Evolutionary conservation across 1,140 invertebrate genomes (phyloP).

Genomic region (Drosophila aff.): DNA sequence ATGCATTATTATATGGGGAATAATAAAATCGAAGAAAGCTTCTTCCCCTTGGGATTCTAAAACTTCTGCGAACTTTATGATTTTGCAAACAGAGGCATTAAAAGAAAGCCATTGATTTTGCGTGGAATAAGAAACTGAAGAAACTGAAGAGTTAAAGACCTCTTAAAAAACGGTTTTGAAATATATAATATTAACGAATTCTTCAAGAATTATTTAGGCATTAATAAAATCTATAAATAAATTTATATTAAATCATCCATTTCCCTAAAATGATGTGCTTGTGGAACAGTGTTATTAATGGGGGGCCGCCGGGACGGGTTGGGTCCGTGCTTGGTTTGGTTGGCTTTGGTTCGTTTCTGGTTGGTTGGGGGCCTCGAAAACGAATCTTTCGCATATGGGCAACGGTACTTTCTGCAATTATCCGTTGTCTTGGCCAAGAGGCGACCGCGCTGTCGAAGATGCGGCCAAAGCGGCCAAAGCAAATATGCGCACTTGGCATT

Average conservation of each 20-base stretch:
- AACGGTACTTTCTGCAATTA: slow-evolving; percentile 83
- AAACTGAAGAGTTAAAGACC: no score
- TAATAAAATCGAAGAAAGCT: slow-evolving; percentile 5
- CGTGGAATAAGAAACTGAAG: no score
- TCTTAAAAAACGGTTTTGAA: background rate
- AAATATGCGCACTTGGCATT: slow-evolving; percentile 82
- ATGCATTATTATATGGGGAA: slow-evolving; percentile 1
- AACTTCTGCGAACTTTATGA: background rate
- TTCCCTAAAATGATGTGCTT: background rate
- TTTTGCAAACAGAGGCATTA: background rate
- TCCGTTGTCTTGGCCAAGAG: slow-evolving; percentile 70
- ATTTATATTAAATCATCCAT: background rate
- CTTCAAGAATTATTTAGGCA: no score
- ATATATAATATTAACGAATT: background rate
- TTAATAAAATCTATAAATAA: no score
- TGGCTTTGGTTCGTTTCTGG: slow-evolving; percentile 9
- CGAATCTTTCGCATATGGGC: slow-evolving; percentile 76
- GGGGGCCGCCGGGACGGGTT: background rate
- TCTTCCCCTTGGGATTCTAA: background rate
- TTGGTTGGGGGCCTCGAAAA: slow-evolving; percentile 11
- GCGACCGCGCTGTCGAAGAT: slow-evolving; percentile 52
- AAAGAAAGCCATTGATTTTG: background rate
- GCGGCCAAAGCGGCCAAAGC: slow-evolving; percentile 68
- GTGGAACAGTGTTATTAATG: slow-evolving; percentile 1
- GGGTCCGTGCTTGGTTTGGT: background rate